These are phyloP conservation scores for Heliconius ethilla DNA, from an alignment of 2,888 invertebrate genomes.

Conservation along the genomic window DNA sequence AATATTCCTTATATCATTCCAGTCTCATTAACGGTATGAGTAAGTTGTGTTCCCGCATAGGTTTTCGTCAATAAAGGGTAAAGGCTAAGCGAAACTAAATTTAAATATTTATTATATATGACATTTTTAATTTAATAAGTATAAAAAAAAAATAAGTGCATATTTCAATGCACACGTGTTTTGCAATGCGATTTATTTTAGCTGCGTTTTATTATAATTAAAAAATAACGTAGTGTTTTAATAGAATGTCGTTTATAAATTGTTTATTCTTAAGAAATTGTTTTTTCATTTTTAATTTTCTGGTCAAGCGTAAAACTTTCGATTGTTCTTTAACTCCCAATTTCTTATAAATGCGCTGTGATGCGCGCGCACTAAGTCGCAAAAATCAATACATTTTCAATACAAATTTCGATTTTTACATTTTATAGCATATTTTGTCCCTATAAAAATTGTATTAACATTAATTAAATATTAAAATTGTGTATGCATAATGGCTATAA, in stretches of 20 bases:
- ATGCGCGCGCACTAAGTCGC: too few relatives aligned
- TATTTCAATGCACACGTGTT: not conserved
- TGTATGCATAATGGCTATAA: too few relatives aligned
- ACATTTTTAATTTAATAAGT: not conserved
- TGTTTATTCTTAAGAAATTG: too few relatives aligned
- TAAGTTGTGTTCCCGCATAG: not conserved
- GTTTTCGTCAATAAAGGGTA: slow-evolving; percentile 4
- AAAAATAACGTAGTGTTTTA: not conserved
- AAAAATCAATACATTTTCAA: too few relatives aligned
- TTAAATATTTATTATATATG: not conserved
- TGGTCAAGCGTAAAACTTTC: not conserved
- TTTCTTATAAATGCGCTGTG: too few relatives aligned
- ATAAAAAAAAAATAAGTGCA: not conserved
- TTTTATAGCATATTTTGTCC: too few relatives aligned
- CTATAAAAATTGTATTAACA: too few relatives aligned
- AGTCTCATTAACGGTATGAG: not conserved
- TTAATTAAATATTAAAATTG: too few relatives aligned
- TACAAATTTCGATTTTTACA: too few relatives aligned
- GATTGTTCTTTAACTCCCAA: not conserved
- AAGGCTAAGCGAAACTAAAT: not conserved
- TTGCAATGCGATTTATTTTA: slow-evolving; percentile 9
- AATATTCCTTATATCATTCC: not conserved
- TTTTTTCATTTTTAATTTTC: not conserved
- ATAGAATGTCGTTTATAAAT: not conserved
- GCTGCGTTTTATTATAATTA: not conserved